A percentile compares a stretch with the other conserved stretches of the same genome.
phyloP scores from a whole-genome alignment of 2,888 invertebrate species.

The Diarsia mendica region DNA sequence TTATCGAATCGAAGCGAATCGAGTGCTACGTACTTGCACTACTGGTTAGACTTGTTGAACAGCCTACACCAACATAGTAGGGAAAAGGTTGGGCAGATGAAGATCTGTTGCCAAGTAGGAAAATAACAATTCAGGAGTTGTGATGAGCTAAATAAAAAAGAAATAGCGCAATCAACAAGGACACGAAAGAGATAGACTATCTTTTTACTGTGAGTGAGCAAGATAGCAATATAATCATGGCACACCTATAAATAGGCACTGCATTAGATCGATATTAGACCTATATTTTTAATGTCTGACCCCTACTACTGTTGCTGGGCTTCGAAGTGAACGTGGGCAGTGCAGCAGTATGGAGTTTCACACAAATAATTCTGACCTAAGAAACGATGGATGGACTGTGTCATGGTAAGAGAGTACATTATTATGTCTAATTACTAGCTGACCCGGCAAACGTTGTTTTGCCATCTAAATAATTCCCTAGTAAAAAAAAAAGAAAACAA shows the following conservation, averaged over 20 bases:
- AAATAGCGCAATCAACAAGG: not conserved
- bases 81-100: too few relatives aligned
- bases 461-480: too few relatives aligned
- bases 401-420: too few relatives aligned
- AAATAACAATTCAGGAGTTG: not conserved
- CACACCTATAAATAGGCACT: not conserved
- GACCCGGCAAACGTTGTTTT: too few relatives aligned
- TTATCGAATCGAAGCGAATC: too few relatives aligned
- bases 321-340: not conserved
- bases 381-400: too few relatives aligned
- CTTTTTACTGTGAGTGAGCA: not conserved
- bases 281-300: not conserved
- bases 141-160: not conserved
- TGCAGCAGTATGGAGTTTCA: not conserved
- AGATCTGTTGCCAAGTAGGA: not conserved
- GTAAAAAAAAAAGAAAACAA: too few relatives aligned
- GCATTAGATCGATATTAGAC: not conserved
- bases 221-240: not conserved
- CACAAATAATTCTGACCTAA: too few relatives aligned
- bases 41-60: too few relatives aligned
- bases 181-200: not conserved
- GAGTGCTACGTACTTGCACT: too few relatives aligned
- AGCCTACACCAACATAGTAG: too few relatives aligned
- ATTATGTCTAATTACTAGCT: too few relatives aligned
- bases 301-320: not conserved